These are phyloP conservation scores for Diprion similis DNA, from an alignment of 1,140 invertebrate genomes.

Conservation along the genomic window DNA sequence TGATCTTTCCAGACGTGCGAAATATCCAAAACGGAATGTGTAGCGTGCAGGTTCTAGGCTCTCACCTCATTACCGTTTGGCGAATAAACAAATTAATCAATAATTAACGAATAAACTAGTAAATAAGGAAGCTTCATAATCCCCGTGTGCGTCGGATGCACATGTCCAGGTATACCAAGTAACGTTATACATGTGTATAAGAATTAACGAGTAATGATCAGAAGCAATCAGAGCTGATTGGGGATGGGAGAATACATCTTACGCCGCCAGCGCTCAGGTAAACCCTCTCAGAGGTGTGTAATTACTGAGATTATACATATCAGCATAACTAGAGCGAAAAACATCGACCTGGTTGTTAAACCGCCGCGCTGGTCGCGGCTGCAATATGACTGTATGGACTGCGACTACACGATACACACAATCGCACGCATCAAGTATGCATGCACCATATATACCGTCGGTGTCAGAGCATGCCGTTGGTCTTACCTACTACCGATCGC, in stretches of 20 bases:
- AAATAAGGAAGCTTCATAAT: no score
- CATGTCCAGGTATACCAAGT: background rate
- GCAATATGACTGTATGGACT: conserved; percentile 31
- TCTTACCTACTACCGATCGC: background rate
- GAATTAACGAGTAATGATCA: conserved; percentile 44
- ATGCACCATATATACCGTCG: background rate
- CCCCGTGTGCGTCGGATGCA: background rate
- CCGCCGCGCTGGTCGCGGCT: conserved; percentile 34
- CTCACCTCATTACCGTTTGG: no score
- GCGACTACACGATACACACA: background rate
- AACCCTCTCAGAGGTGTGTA: conserved; percentile 42
- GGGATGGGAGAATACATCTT: conserved; percentile 40
- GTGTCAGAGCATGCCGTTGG: background rate
- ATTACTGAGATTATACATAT: conserved; percentile 56
- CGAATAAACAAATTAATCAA: background rate
- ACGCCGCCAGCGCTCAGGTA: conserved; percentile 12
- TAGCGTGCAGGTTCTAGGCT: no score
- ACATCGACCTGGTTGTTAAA: conserved; percentile 52
- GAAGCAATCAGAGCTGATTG: conserved; percentile 48
- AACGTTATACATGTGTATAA: background rate
- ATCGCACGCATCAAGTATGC: background rate
- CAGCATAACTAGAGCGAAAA: conserved; percentile 56
- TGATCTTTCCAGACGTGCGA: no score
- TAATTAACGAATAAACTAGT: background rate
- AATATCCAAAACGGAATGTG: no score